Evolutionary conservation across 2,888 invertebrate genomes (phyloP), one percentile per base, ranked within the genome.

Genomic region (Harpalus rubripes): DNA sequence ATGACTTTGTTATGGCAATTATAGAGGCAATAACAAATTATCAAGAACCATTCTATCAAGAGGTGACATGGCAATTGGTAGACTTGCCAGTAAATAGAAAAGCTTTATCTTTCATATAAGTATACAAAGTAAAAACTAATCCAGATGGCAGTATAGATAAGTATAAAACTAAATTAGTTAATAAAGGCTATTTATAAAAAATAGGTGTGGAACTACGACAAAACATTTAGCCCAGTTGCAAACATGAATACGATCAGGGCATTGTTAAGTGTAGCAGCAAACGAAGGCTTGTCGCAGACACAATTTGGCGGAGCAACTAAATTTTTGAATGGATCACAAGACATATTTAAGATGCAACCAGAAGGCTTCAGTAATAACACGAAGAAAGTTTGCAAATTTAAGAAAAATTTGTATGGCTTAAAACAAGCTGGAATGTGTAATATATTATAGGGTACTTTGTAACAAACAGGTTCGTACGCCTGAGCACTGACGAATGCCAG

Each of bases 361-460:
- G 86, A 88, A 81, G 90, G 89, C 8, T 89, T 87, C 81, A 82
- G 87, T 26, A 88, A 89, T 85, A 88, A 88, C 15, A 86, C 87
- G 1, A 79, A 76, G 6, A 63, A 83, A 26, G 89, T 90, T 4
- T 90, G 90, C 84, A 86, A 87, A 63, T 86, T 91, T 12, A 87
- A 87, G 16, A 87, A 87, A 85, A 88, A 89, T 79, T 65, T 91
- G 26, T 90, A 91, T 87, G 90, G 90, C 7, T 86, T 91, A 2
- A 90, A 90, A 80, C 90, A 90, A 86, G 87, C 22, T 22, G n/a
- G n/a, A n/a, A n/a, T n/a, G n/a, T n/a, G n/a, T n/a, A n/a, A n/a
- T n/a, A n/a, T n/a, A n/a, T n/a, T n/a, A n/a, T n/a, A n/a, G n/a
- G n/a, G n/a, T n/a, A n/a, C n/a, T n/a, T n/a, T n/a, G n/a, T n/a